A percentile compares a stretch with the other conserved stretches of the same genome.
phyloP scores from a whole-genome alignment of 2,888 invertebrate genomes.

The Acrobeloides nanus region DNA sequence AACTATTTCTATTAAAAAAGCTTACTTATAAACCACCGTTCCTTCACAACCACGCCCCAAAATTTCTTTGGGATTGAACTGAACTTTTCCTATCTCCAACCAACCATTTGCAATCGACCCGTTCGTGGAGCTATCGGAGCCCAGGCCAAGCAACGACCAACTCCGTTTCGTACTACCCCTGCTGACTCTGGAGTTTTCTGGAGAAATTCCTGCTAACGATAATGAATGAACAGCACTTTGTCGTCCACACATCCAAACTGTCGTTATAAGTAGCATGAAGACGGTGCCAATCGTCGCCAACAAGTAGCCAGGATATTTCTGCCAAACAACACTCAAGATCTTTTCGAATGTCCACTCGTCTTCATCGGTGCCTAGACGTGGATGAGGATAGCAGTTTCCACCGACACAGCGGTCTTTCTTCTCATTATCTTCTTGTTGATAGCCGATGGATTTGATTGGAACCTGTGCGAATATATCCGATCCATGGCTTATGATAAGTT shows the following conservation, averaged over 20 bases:
- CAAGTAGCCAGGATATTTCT: constrained; percentile 20
- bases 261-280: constrained; percentile 23
- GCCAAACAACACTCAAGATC: constrained; percentile 4
- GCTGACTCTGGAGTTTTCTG: constrained; percentile 7
- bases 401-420: no score
- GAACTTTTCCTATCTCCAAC: constrained; percentile 71
- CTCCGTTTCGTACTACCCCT: not conserved
- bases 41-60: constrained; percentile 96
- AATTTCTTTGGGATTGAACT: constrained; percentile 73
- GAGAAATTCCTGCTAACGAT: constrained; percentile 1
- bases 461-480: not conserved
- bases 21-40: constrained; percentile 84
- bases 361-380: not conserved
- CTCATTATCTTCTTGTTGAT: no score
- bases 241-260: constrained; percentile 38
- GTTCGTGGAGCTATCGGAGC: not conserved
- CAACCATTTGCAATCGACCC: constrained; percentile 30
- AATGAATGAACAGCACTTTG: constrained; percentile 11
- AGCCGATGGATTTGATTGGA: no score
- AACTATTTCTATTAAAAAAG: no score
- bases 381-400: not conserved
- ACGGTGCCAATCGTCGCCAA: constrained; percentile 16
- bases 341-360: constrained; percentile 4
- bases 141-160: constrained; percentile 6
- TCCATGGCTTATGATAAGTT: constrained; percentile 9